Percentiles rank a stretch among this genome's conserved stretches.
Evolutionary conservation across 1,140 invertebrate species (phyloP).

Genomic region (Aphelenchoides besseyi): DNA sequence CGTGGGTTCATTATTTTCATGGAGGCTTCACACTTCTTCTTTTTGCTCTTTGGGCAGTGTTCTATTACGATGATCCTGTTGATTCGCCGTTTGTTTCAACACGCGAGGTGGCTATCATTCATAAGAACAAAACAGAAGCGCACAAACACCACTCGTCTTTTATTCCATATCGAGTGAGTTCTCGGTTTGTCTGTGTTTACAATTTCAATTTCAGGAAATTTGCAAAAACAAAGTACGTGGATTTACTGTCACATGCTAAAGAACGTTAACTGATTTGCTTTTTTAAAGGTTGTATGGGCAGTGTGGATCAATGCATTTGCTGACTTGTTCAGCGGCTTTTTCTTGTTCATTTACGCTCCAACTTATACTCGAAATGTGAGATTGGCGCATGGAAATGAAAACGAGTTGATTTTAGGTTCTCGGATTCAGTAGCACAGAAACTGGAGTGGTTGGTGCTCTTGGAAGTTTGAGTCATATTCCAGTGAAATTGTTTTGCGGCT

Average conservation of each 20-base stretch:
- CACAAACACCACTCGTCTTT: conserved; percentile 31
- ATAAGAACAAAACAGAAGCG: conserved; percentile 34
- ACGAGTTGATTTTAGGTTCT: conserved; percentile 24
- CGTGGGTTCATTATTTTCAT: conserved; percentile 40
- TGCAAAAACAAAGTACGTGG: conserved; percentile 25
- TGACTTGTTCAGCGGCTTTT: conserved; percentile 31
- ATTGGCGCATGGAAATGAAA: background rate
- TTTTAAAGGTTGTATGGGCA: conserved; percentile 24
- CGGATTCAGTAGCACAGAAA: conserved; percentile 27
- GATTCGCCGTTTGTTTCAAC: conserved; percentile 31
- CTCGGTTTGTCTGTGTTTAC: background rate
- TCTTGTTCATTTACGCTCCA: conserved; percentile 38
- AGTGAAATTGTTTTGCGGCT: conserved; percentile 28
- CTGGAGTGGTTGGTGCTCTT: conserved; percentile 28
- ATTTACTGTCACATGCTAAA: too few species aligned
- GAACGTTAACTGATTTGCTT: too few species aligned
- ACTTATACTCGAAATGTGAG: conserved; percentile 39
- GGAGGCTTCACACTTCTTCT: conserved; percentile 18
- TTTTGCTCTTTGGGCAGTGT: conserved; percentile 27
- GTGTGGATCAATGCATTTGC: conserved; percentile 26
- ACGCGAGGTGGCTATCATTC: conserved; percentile 32
- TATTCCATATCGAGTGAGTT: conserved; percentile 34
- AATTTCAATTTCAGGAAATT: conserved; percentile 11
- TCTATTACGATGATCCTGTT: conserved; percentile 34
- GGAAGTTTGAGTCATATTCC: conserved; percentile 26